Percentiles rank a stretch among this genome's conserved stretches.
Conservation (phyloP, 2,888 invertebrate species). For the Drosophila acutilabella region DNA sequence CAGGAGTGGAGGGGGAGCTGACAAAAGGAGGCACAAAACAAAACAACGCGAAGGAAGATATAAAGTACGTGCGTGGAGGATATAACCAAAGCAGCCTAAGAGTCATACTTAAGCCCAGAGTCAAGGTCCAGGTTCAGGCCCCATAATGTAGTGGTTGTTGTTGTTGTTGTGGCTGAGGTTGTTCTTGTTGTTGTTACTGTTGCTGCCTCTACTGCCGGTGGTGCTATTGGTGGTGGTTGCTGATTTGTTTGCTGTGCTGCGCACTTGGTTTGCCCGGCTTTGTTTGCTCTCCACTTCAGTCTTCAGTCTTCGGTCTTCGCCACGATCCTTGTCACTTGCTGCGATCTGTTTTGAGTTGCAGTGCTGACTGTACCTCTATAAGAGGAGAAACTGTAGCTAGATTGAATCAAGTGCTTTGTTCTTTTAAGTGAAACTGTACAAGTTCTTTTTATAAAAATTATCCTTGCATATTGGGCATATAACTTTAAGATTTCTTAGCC, state of each 20-base stretch:
- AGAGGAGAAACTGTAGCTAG: slow-evolving; percentile 4
- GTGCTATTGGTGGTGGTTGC: slow-evolving; percentile 22
- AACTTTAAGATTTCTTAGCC: no score
- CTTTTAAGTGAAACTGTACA: background rate
- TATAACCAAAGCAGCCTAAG: slow-evolving; percentile 27
- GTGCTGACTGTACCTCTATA: slow-evolving; percentile 57
- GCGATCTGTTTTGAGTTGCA: slow-evolving; percentile 5
- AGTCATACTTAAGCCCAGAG: slow-evolving; percentile 12
- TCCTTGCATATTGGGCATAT: no score
- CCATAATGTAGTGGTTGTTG: slow-evolving; percentile 11
- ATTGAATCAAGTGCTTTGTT: no score
- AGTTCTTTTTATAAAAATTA: no score
- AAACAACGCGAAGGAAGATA: slow-evolving; percentile 1
- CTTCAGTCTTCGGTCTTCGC: slow-evolving; percentile 9
- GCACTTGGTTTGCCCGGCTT: slow-evolving; percentile 46
- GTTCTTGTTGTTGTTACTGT: slow-evolving; percentile 4
- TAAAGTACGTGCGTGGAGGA: slow-evolving; percentile 72
- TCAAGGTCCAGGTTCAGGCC: slow-evolving; percentile 32
- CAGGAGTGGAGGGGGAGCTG: slow-evolving; percentile 10
- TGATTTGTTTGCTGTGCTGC: slow-evolving; percentile 62
- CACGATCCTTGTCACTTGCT: slow-evolving; percentile 58
- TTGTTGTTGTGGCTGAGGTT: slow-evolving; percentile 2
- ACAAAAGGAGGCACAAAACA: background rate
- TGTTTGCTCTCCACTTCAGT: slow-evolving; percentile 41
- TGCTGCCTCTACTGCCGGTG: slow-evolving; percentile 1